Percentiles rank a stretch among this genome's conserved stretches.
These are phyloP conservation scores for Chrysolina americana DNA, from an alignment of 2,888 invertebrate species.

Conservation along the genomic window DNA sequence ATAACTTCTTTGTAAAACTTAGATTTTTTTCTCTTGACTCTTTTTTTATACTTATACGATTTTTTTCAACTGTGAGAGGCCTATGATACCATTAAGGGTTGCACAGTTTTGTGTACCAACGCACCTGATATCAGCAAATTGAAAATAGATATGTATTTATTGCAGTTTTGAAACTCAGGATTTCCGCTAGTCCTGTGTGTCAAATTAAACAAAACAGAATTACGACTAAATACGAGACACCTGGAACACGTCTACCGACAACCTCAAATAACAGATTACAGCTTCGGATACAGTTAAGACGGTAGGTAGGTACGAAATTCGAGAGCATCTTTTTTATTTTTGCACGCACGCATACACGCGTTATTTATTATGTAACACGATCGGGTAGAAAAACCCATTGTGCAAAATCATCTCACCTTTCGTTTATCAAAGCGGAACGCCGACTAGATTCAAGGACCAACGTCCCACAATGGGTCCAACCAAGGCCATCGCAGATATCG, in stretches of 20 bases:
- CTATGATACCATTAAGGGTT: too few relatives aligned
- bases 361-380: slow-evolving; percentile 12
- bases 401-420: slow-evolving; percentile 14
- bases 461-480: background rate
- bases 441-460: slow-evolving; percentile 5
- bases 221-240: slow-evolving; percentile 7
- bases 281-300: slow-evolving; percentile 19
- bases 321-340: slow-evolving; percentile 8
- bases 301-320: slow-evolving; percentile 10
- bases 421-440: slow-evolving; percentile 3
- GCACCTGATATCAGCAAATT: too few relatives aligned
- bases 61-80: too few relatives aligned
- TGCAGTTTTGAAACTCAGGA: background rate
- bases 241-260: slow-evolving; percentile 12
- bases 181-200: background rate
- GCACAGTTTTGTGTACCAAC: too few relatives aligned
- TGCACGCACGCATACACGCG: slow-evolving; percentile 24
- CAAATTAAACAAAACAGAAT: slow-evolving; percentile 10
- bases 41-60: too few relatives aligned
- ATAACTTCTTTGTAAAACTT: too few relatives aligned
- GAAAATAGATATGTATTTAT: too few relatives aligned
- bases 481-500: too few relatives aligned
- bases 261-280: slow-evolving; percentile 18
- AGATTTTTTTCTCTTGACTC: too few relatives aligned
- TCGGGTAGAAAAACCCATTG: background rate